Base-by-base conservation (phyloP, 2,888 invertebrate genomes). In the Agriopis marginaria region DNA sequence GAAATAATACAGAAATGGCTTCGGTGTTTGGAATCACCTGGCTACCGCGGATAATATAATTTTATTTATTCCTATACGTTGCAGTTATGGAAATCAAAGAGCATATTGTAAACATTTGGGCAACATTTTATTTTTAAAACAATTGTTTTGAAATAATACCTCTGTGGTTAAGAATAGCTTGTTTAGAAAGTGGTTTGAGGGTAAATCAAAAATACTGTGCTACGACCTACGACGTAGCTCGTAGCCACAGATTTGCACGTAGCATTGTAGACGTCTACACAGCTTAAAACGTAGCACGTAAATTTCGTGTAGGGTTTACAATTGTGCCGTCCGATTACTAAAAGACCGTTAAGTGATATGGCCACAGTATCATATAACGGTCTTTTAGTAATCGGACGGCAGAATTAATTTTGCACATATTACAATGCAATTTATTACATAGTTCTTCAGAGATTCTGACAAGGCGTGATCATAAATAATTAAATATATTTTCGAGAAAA, bases 1-100 rank as follows among this genome's bases (percentile, higher is more conserved):
- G 80, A 81, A 82, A 86, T 84, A 83, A 86, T 84, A 83, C 79
- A 82, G 82, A 78, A 82, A 86, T 70, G 81, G 80, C 81, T 72
- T 68, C 72, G 74, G 72, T 75, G 71, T 74, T 75, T 69, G 72
- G 59, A 72, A 77, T 78, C 79, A 76, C 76, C 79, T 80, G 76
- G 63, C 63, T 72, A 56, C 70, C 64, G 54, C 64, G 75, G 74
- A 75, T 75, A 74, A 72, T 73, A 71, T 72, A 68, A 58, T 71
- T 77, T 74, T 75, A 73, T 75, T 71, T 74, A 73, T 74, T 73
- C 71, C 73, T 69, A 76, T 76, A 47, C 59, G 53, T 56, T 54
- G 59, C 63, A 53, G 70, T 68, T 69, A 64, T 60, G 50, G 56
- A 61, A 66, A 64, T 56, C 49, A 44, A 63, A 51, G 58, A 63